Evolutionary conservation across 1,140 invertebrate species (phyloP).

Genomic region (Eulimnadia texana): DNA sequence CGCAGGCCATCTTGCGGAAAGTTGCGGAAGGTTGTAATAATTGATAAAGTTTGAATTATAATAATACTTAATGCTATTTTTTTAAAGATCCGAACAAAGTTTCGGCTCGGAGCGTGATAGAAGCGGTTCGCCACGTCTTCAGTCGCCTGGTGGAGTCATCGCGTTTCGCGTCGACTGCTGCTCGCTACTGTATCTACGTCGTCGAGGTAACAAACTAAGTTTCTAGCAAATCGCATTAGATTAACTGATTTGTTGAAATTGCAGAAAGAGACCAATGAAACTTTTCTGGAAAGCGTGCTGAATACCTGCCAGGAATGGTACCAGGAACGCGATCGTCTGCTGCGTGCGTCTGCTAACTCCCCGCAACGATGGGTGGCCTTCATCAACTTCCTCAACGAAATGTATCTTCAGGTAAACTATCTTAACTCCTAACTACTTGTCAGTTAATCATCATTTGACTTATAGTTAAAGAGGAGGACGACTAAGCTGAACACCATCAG

Average conservation of each 20-base stretch:
- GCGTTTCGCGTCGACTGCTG: slow-evolving; percentile 57
- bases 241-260: slow-evolving; percentile 7
- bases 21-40: slow-evolving; percentile 24
- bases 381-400: slow-evolving; percentile 74
- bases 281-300: slow-evolving; percentile 70
- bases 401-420: slow-evolving; percentile 54
- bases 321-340: slow-evolving; percentile 50
- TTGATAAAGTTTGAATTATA: slow-evolving; percentile 1
- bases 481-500: slow-evolving; percentile 47
- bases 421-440: neutral
- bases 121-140: slow-evolving; percentile 62
- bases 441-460: slow-evolving; percentile 11
- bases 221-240: neutral
- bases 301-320: slow-evolving; percentile 83
- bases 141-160: slow-evolving; percentile 60
- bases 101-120: slow-evolving; percentile 61
- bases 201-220: slow-evolving; percentile 43
- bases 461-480: slow-evolving; percentile 48
- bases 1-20: slow-evolving; percentile 48
- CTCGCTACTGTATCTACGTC: slow-evolving; percentile 63
- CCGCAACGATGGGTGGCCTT: slow-evolving; percentile 57
- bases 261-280: slow-evolving; percentile 66
- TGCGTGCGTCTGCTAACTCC: slow-evolving; percentile 25
- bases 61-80: slow-evolving; percentile 5
- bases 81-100: slow-evolving; percentile 57